Evolutionary conservation across 2,797 vertebrate genomes (phyloP), one percentile per base, ranked within the genome.

Genomic region (Cottoperca gobio): DNA sequence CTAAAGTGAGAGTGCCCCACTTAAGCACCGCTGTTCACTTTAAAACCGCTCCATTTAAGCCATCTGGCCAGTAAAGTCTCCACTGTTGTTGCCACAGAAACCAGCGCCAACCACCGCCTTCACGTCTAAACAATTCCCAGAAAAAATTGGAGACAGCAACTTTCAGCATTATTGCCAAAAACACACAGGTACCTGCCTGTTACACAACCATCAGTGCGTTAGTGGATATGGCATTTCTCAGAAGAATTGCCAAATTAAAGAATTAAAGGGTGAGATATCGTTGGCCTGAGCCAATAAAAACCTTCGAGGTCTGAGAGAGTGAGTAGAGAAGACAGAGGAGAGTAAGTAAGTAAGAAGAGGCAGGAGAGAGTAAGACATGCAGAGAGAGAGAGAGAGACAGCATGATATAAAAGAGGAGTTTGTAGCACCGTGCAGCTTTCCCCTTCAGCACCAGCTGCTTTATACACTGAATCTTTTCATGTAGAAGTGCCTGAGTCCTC

Each of bases 391-490:
- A 66, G 50, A 42, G 23, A 75, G 63, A 78, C 59, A 42, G 71
- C 78, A 37, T 57, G 62, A 79, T 72, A 88, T 88, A 79, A 92
- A 88, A 89, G 82, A 83, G 67, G 70, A 76, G 84, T 82, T 80
- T 83, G 78, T 72, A 73, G 76, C 70, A 78, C 67, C 14, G 19
- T 74, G 81, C 70, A 62, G 80, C 59, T 83, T 53, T 70, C 64
- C 74, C 71, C 81, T 86, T 82, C 81, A 85, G 84, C 78, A 63
- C 53, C 88, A 83, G 86, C 85, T 87, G 84, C 86, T 92, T 91
- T 84, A 84, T 86, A 84, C 76, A 79, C 87, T 72, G 75, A 82
- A 69, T 86, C 88, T 88, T 92, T 94, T 93, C 86, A 92, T 91
- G 91, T 91, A 78, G 77, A 75, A 91, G 88, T 90, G 88, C 84